Evolutionary conservation across 1,140 invertebrate genomes (phyloP), one percentile per base, ranked within the genome.

Genomic region (Macrotrachela quadricornifera): DNA sequence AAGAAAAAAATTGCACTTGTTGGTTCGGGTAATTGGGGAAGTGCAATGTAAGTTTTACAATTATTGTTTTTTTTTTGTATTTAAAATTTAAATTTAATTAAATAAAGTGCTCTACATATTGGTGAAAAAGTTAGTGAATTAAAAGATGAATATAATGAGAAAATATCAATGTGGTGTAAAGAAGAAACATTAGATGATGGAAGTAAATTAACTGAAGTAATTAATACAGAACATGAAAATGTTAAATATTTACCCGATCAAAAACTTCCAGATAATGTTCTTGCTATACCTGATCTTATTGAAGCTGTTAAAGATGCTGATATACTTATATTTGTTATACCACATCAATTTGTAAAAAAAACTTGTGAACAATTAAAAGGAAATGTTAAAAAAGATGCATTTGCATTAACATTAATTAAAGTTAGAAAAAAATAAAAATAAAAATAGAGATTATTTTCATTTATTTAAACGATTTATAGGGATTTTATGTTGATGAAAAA

Each of bases 61-160:
- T n/a, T n/a, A n/a, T n/a, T n/a, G n/a, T n/a, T 36, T 58, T n/a
- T 21, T 42, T 39, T 15, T 47, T 46, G 1, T 30, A 48, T 21
- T 13, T 17, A 45, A 21, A 13, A 14, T 21, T 21, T 47, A 18
- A 18, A 64, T 59, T 70, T 71, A 43, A 61, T 95, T 91, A 92
- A 92, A 94, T 51, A 94, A 90, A 49, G 88, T 88, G 14, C 97
- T 99, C 64, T 88, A 91, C 13, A 94, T 92, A 74, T 92, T 99
- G 65, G 80, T 97, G 57, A 94, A 91, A 43, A 69, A 71, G 52
- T 97, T 96, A 80, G 83, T 83, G 48, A 55, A 57, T 60, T 47
- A 61, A 70, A 55, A 39, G 11, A 9, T 6, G 49, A 46, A 30
- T 56, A 43, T 37, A 38, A 50, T 10, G 13, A 83, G 56, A 73